Evolutionary conservation across 2,113 vertebrate genomes (phyloP).

Genomic region (Otus sunia): DNA sequence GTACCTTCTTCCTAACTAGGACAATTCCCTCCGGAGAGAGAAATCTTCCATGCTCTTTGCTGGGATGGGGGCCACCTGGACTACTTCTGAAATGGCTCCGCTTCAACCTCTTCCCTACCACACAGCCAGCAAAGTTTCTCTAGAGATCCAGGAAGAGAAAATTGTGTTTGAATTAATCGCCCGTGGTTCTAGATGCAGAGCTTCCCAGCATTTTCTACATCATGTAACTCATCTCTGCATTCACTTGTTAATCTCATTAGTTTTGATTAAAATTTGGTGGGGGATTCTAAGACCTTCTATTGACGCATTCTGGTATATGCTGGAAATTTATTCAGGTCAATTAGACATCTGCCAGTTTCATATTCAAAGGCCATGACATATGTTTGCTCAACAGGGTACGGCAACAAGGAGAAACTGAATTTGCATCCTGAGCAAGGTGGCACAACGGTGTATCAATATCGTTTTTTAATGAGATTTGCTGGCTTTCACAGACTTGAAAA

Average conservation of each 20-base stretch:
- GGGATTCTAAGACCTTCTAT: slow-evolving; percentile 15
- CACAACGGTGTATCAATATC: neutral
- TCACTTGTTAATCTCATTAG: neutral
- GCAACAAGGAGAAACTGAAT: slow-evolving; percentile 1
- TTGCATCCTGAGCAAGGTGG: slow-evolving; percentile 42
- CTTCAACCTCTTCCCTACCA: neutral
- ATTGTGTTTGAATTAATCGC: fast-evolving
- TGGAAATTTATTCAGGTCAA: slow-evolving; percentile 29
- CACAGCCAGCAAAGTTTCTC: neutral
- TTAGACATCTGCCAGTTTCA: slow-evolving; percentile 29
- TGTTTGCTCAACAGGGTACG: slow-evolving; percentile 25
- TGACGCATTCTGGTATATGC: neutral
- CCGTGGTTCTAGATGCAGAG: neutral
- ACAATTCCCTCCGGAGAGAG: neutral
- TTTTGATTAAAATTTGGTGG: neutral
- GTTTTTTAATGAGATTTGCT: slow-evolving; percentile 61
- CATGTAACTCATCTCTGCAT: neutral
- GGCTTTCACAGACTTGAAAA: slow-evolving; percentile 3
- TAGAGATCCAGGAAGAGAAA: neutral
- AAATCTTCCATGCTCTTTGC: neutral
- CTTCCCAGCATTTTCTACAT: neutral
- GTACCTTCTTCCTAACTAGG: neutral
- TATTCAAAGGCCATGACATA: slow-evolving; percentile 24
- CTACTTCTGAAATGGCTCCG: neutral
- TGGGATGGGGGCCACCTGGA: neutral